Evolutionary conservation across 1,140 invertebrate species (phyloP), one percentile per base, ranked within the genome.

Genomic region (Asobara japonica): DNA sequence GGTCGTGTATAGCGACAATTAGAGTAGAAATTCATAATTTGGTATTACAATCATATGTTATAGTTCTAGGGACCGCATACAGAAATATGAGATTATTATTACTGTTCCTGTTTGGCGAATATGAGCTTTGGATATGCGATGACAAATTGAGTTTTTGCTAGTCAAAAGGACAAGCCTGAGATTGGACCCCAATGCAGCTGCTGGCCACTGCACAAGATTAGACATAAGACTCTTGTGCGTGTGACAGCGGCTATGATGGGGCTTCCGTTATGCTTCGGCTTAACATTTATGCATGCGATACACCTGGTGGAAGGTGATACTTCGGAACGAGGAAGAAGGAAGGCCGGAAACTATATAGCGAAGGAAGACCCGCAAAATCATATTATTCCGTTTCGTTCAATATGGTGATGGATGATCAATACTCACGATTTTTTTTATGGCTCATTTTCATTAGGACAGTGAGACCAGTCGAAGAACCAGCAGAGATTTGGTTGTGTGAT

Each of bases 141-240:
- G 16, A n/a, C 8, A 6, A 56, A 41, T 41, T 5, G 27, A 18
- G 36, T 48, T 36, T 45, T 20, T 68, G 10, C 0, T 11, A 3
- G 10, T 38, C 18, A 18, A 18, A 66, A 2, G 31, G 41, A 56
- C 2, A 56, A 16, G 5, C 33, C 62, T 25, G 62, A 8, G 11
- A 41, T 76, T 89, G 91, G 91, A 90, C 87, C 89, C 90, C 90
- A 94, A 91, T 93, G 91, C 92, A 96, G 94, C 94, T 95, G 94
- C 94, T 96, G 94, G 93, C 94, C 94, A 95, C 94, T 95, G 94
- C 94, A 93, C 94, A 96, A 94, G 94, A 96, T 95, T 95, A 94
- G 93, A 92, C 81, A 87, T 90, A 91, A 89, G 89, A 95, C 94
- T 96, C 94, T 95, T 95, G 94, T 96, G 94, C 94, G 94, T 96